phyloP scores from a whole-genome alignment of 2,888 invertebrate genomes.

The Mesochorus sp. region DNA sequence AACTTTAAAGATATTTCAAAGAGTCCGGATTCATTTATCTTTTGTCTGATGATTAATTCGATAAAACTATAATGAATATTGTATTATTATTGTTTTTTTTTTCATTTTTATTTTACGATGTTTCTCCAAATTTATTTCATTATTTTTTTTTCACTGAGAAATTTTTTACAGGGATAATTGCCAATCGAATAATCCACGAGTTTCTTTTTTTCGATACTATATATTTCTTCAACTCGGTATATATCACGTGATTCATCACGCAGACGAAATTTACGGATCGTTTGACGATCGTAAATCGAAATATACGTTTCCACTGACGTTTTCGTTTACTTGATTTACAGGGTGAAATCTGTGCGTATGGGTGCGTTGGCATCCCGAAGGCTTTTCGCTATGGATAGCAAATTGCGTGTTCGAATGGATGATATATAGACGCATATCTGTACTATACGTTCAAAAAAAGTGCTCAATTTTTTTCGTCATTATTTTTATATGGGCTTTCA shows the following conservation, averaged over 20 bases:
- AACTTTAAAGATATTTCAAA: too few relatives aligned
- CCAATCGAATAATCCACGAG: background rate
- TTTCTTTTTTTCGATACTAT: background rate
- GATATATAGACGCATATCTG: too few relatives aligned
- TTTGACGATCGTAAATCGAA: slow-evolving; percentile 36
- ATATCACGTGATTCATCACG: slow-evolving; percentile 10
- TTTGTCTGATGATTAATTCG: too few relatives aligned
- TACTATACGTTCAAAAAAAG: background rate
- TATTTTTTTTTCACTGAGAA: too few relatives aligned
- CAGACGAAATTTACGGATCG: slow-evolving; percentile 13
- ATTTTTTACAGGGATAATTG: too few relatives aligned
- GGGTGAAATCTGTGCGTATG: background rate
- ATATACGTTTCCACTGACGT: slow-evolving; percentile 23
- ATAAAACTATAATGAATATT: too few relatives aligned
- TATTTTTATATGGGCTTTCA: too few relatives aligned
- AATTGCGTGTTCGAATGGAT: background rate
- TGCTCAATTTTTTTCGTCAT: too few relatives aligned
- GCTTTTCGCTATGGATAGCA: background rate
- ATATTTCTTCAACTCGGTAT: background rate
- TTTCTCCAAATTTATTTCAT: too few relatives aligned
- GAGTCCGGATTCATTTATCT: too few relatives aligned
- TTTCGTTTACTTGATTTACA: slow-evolving; percentile 39
- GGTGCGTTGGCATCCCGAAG: background rate
- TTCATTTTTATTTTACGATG: too few relatives aligned
- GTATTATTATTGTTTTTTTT: too few relatives aligned